phyloP scores from a whole-genome alignment of 30 jellyfish, hydroid and myxozoan genomes.

The Nemopilema nomurai region DNA sequence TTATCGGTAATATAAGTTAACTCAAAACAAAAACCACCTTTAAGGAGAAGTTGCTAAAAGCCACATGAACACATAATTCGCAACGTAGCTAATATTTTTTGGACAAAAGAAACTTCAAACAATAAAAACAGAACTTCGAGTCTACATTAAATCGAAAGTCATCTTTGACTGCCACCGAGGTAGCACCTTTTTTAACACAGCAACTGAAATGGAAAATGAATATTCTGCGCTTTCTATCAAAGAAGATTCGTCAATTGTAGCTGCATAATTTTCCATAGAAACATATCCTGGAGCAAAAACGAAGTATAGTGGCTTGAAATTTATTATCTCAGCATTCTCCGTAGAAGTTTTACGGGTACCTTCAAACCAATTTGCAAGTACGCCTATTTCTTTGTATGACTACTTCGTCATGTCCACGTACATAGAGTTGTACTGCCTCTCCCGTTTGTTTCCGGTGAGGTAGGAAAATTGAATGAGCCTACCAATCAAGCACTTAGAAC shows the following conservation, averaged over 20 bases:
- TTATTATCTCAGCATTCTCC: neutral
- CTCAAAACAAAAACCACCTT: neutral
- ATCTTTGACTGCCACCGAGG: slow-evolving; percentile 6
- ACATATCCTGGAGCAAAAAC: slow-evolving; percentile 39
- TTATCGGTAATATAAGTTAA: neutral
- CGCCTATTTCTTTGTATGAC: slow-evolving; percentile 19
- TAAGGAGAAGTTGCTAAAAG: neutral
- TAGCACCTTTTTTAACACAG: neutral
- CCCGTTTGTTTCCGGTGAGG: slow-evolving; percentile 32
- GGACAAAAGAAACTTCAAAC: neutral
- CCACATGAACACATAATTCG: neutral
- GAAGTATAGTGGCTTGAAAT: slow-evolving; percentile 17
- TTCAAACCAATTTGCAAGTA: slow-evolving; percentile 42
- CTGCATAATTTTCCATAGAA: slow-evolving; percentile 28
- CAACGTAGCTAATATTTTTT: neutral
- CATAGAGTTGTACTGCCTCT: slow-evolving; percentile 26
- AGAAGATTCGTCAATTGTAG: slow-evolving; percentile 14
- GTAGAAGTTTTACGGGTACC: neutral
- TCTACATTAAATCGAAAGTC: slow-evolving; percentile 8
- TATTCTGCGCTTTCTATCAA: slow-evolving; percentile 7
- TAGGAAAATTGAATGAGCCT: slow-evolving; percentile 50
- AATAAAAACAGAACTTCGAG: neutral
- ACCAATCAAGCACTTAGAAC: slow-evolving; percentile 34
- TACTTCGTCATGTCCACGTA: slow-evolving; percentile 47
- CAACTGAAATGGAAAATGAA: slow-evolving; percentile 3